These are phyloP conservation scores for Chrysolina haemoptera DNA, from an alignment of 2,888 invertebrate genomes.

Conservation along the genomic window DNA sequence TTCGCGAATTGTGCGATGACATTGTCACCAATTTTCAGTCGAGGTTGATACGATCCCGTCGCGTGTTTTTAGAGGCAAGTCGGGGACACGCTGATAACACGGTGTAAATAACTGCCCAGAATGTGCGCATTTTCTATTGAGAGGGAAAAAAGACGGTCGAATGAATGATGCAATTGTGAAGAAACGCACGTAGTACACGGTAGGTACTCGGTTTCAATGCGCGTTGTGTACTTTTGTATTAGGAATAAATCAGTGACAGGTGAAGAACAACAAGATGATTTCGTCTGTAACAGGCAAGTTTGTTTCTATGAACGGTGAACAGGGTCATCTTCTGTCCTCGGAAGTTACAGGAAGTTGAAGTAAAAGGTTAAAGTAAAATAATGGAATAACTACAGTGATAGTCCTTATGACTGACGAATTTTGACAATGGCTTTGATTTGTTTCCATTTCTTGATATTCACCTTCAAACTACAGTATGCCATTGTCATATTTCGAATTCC, in stretches of 20 bases:
- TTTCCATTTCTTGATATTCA: too few relatives aligned
- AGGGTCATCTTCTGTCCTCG: background rate
- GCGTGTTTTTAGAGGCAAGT: constrained; percentile 21
- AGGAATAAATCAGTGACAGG: background rate
- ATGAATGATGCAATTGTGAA: constrained; percentile 24
- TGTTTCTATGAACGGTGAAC: background rate
- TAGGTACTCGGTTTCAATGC: constrained; percentile 11
- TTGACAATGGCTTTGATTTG: too few relatives aligned
- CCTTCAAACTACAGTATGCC: too few relatives aligned
- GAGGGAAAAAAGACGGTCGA: constrained; percentile 19
- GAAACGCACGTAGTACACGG: constrained; percentile 12
- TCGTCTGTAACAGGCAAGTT: constrained; percentile 31
- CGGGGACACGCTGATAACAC: constrained; percentile 7
- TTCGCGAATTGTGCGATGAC: background rate
- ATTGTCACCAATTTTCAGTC: background rate
- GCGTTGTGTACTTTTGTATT: background rate
- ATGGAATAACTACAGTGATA: too few relatives aligned
- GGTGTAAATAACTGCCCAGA: constrained; percentile 22
- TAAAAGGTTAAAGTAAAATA: too few relatives aligned
- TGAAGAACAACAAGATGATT: constrained; percentile 23
- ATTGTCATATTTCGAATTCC: too few relatives aligned
- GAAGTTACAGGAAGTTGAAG: too few relatives aligned
- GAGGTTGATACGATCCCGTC: background rate
- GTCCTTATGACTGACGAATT: too few relatives aligned
- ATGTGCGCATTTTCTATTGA: constrained; percentile 34